Conservation (phyloP, 1,140 invertebrate species). For the Rhizoglyphus robini region DNA sequence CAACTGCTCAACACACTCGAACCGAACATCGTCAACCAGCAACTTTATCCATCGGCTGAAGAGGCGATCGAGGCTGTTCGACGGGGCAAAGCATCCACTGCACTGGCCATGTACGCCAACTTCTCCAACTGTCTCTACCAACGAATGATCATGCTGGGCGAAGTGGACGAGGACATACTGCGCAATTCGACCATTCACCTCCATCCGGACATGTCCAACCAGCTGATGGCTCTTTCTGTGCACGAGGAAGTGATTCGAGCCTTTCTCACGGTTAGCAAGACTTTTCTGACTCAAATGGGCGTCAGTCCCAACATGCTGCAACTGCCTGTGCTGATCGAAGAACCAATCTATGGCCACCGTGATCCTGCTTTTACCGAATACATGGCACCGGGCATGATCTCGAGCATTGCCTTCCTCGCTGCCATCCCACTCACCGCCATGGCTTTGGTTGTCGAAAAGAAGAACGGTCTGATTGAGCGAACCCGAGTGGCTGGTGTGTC, state of each 20-base stretch:
- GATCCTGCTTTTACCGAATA: constrained; percentile 87
- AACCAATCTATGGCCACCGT: constrained; percentile 70
- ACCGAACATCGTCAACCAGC: not conserved
- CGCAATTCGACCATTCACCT: too few species aligned
- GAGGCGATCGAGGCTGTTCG: constrained; percentile 15
- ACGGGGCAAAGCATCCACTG: too few species aligned
- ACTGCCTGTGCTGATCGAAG: constrained; percentile 37
- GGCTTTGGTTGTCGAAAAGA: constrained; percentile 75
- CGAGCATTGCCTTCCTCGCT: constrained; percentile 91
- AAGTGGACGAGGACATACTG: constrained; percentile 18
- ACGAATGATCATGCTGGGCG: constrained; percentile 13
- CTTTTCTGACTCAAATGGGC: constrained; percentile 21
- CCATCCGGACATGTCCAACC: constrained; percentile 31
- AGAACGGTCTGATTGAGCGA: constrained; percentile 70
- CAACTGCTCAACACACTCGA: constrained; percentile 3
- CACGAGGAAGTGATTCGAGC: constrained; percentile 20
- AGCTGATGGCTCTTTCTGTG: constrained; percentile 24
- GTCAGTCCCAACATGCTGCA: constrained; percentile 19
- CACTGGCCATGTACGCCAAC: constrained; percentile 18
- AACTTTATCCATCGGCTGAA: not conserved
- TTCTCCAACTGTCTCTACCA: constrained; percentile 17
- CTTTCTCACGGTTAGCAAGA: constrained; percentile 25
- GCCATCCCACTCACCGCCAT: constrained; percentile 85
- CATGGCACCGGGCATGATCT: constrained; percentile 81
- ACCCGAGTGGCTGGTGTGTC: constrained; percentile 83